phyloP scores from a whole-genome alignment of 2,797 vertebrate genomes.

The Sphaeramia orbicularis region DNA sequence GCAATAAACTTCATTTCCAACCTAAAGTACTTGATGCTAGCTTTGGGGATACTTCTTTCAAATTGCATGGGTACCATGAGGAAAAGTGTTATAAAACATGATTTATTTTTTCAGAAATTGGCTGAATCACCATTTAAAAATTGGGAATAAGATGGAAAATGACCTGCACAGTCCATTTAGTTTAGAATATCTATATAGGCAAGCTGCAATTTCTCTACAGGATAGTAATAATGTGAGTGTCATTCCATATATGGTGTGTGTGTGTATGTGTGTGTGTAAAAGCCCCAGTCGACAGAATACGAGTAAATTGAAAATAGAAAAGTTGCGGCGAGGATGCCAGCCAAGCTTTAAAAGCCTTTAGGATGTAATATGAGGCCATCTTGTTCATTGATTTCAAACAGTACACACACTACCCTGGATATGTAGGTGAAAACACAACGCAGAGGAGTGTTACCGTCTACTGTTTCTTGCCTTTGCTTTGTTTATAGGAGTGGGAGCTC shows the following conservation, averaged over 20 bases:
- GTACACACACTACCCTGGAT: not conserved
- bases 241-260: not conserved
- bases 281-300: not conserved
- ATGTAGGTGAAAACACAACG: constrained; percentile 9
- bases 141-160: not conserved
- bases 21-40: too few relatives aligned
- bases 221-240: not conserved
- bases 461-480: constrained; percentile 22
- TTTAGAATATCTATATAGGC: too few relatives aligned
- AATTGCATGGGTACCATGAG: too few relatives aligned
- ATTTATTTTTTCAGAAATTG: too few relatives aligned
- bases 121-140: too few relatives aligned
- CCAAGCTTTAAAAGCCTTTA: constrained; percentile 8
- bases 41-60: too few relatives aligned
- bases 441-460: not conserved
- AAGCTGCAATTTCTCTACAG: too few relatives aligned
- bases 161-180: not conserved
- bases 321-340: not conserved
- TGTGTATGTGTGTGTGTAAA: not conserved
- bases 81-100: too few relatives aligned
- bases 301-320: constrained; percentile 10
- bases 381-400: constrained; percentile 18
- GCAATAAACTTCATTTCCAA: too few relatives aligned
- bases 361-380: constrained; percentile 14
- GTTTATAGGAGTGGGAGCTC: constrained; percentile 23